Evolutionary conservation across 2,888 invertebrate genomes (phyloP), one percentile per base, ranked within the genome.

Genomic region (Drosophila pseudotakahashii): DNA sequence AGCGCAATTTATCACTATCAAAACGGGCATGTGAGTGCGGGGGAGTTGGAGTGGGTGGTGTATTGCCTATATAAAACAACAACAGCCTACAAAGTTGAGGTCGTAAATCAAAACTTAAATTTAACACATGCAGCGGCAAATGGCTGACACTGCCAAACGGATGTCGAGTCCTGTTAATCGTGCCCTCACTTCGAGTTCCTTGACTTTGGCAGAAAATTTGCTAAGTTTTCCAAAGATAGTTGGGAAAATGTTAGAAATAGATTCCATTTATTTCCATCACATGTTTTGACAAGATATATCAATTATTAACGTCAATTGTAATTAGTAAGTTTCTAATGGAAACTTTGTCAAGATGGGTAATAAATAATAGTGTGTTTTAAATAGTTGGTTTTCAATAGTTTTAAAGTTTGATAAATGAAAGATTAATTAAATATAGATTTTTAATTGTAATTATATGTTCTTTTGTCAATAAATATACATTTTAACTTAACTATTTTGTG

Each of bases 1-100:
- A 90, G 84, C 85, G 89, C 90, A 90, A 90, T 90, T 90, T 90
- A 90, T 90, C 90, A 90, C 90, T 88, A 88, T 79, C 66, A 76
- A 69, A 73, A 41, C 54, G 66, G 69, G 52, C 70, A 66, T 77
- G 26, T 54, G 67, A 68, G 58, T 68, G 59, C 39, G 13, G 23
- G 19, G 6, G 7, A 16, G 30, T 2, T 19, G 19, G 3, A n/a
- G 19, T 2, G 26, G 3, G 30, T 26, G 32, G 53, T 68, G 73
- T 73, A 84, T 67, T 80, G 87, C 79, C 85, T 77, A 78, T 84
- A 81, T 58, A 67, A 52, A 62, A 62, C 73, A 72, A 73, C 52
- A 69, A 82, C 80, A 76, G 85, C 88, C 87, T 88, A 86, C 75
- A 77, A 81, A 82, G 82, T 88, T 86, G 75, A 77, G 80, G 77